Base-by-base conservation (phyloP, 2,797 vertebrate genomes). In the Clarias pachynema region DNA sequence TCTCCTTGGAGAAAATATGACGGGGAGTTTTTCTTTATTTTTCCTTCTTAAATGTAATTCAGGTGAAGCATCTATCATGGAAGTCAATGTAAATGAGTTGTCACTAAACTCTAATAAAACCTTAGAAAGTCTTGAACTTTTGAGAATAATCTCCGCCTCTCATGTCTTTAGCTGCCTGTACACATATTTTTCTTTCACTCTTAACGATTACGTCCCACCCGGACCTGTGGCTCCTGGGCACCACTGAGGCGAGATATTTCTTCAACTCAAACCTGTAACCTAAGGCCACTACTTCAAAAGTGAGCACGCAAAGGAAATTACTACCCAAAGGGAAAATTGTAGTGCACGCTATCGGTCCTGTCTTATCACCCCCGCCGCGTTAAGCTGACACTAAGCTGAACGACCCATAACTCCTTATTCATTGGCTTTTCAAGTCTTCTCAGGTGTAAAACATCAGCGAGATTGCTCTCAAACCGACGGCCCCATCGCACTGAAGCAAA, bases 361-460 rank as follows among this genome's bases (percentile, higher is more conserved):
- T 84, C 86, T 84, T 60, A 59, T 83, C 66, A 29, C 49, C 29
- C 10, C 15, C 8, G 37, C n/a, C 40, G 29, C 12, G 1, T 56
- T 87, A 68, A 84, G 82, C 78, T 68, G 86, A 84, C 82, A 60
- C 62, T 87, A 81, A 87, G 77, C 77, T 74, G 18, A 70, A 62
- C 26, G 6, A 44, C 4, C 24, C 22, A 31, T 40, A 68, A 40
- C 4, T 44, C 85, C 60, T 73, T 66, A 63, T 78, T 79, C 37
- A 49, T 1, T 9, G 44, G 70, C 49, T 70, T 78, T 68, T 81
- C 60, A 77, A 15, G 53, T 44, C 79, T 66, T 56, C 18, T 79
- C 65, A 56, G 74, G 78, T 75, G 82, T n/a, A 57, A 87, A 60
- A 68, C 68, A 57, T 40, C 18, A 4, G 26, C 40, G 9, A 70